phyloP scores from a whole-genome alignment of 92 coral and sea anemone species.

The Parazoanthus swiftii region DNA sequence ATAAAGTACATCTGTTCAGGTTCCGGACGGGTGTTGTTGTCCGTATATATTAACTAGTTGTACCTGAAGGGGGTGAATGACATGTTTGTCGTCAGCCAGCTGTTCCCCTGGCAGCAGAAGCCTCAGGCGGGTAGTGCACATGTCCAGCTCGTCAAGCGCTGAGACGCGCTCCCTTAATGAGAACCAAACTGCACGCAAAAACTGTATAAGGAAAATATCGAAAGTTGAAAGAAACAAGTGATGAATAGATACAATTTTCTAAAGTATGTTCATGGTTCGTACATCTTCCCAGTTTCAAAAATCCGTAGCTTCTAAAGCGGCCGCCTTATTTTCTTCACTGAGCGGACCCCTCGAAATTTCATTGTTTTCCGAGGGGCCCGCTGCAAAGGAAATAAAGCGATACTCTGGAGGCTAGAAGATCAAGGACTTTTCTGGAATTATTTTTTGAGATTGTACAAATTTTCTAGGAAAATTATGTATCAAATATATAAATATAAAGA shows the following conservation, averaged over 20 bases:
- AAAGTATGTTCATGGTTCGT: not conserved
- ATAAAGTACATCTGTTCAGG: too few species aligned
- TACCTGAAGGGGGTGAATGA: conserved; percentile 80
- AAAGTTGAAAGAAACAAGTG: not conserved
- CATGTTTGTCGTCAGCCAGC: conserved; percentile 66
- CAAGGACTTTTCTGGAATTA: too few species aligned
- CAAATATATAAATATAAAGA: too few species aligned
- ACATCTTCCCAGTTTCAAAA: not conserved
- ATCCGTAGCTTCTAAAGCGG: too few species aligned
- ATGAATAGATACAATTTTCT: not conserved
- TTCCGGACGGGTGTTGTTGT: too few species aligned
- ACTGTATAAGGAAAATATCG: conserved; percentile 39
- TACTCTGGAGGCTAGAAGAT: too few species aligned
- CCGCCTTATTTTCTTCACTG: too few species aligned
- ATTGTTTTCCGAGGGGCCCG: too few species aligned
- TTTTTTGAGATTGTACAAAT: too few species aligned
- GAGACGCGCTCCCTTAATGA: conserved; percentile 88
- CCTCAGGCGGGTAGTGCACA: conserved; percentile 93
- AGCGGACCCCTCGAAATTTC: too few species aligned
- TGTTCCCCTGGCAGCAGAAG: conserved; percentile 81
- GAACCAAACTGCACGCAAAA: conserved; percentile 88
- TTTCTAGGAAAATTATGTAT: too few species aligned
- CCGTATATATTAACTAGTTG: not conserved
- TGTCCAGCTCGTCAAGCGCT: conserved; percentile 89
- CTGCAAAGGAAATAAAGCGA: too few species aligned